These are phyloP conservation scores for Clavelina lepadiformis DNA, from an alignment of 23 tunicate genomes.

Conservation along the genomic window DNA sequence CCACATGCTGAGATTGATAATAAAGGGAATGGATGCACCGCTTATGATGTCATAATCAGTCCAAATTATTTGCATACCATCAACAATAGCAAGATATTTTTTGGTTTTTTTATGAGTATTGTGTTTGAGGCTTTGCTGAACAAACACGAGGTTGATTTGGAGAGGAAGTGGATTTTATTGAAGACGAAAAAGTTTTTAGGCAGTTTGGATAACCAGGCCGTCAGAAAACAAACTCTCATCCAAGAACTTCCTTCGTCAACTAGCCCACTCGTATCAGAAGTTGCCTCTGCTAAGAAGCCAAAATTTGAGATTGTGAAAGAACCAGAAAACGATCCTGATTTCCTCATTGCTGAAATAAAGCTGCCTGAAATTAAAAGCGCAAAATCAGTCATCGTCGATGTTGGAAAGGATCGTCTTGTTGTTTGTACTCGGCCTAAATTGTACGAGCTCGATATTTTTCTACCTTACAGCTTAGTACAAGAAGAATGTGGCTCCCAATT, in stretches of 20 bases:
- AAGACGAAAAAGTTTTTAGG: constrained; percentile 76
- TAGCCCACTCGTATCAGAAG: constrained; percentile 13
- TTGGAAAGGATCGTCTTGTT: constrained; percentile 85
- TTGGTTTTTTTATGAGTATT: constrained; percentile 90
- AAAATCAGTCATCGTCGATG: constrained; percentile 61
- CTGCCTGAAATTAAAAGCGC: constrained; percentile 56
- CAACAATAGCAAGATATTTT: constrained; percentile 49
- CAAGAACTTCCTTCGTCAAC: constrained; percentile 55
- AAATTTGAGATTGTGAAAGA: constrained; percentile 47
- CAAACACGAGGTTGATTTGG: constrained; percentile 63
- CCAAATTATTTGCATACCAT: constrained; percentile 63
- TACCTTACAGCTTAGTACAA: constrained; percentile 68
- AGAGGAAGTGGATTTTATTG: constrained; percentile 73
- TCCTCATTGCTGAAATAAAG: constrained; percentile 66
- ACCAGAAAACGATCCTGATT: constrained; percentile 66
- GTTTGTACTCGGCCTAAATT: constrained; percentile 60
- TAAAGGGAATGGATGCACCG: constrained; percentile 69
- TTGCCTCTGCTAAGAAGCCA: constrained; percentile 34
- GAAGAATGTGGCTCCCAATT: constrained; percentile 90
- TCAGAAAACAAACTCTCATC: constrained; percentile 60
- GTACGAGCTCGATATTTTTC: constrained; percentile 58
- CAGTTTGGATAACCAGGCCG: constrained; percentile 53
- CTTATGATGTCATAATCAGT: constrained; percentile 79
- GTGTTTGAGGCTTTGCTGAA: constrained; percentile 64
- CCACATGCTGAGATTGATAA: constrained; percentile 88